Conservation (phyloP, 2,888 invertebrate genomes). For the Epinotia ramella region DNA sequence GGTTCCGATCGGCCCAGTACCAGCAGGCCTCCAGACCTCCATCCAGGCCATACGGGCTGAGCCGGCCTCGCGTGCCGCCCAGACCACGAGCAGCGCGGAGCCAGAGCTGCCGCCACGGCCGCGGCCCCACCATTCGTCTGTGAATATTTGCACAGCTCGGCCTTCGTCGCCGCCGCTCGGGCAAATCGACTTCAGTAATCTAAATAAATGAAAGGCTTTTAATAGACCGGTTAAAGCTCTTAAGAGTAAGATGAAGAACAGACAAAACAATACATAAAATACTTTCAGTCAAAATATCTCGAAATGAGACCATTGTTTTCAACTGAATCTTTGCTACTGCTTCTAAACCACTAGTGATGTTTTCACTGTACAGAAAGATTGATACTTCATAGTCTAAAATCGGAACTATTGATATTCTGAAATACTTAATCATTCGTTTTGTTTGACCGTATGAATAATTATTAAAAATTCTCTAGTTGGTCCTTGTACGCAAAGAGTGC, state of each 20-base stretch:
- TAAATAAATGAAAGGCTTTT: slow-evolving; percentile 47
- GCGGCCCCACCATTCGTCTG: slow-evolving; percentile 89
- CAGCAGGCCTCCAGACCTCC: slow-evolving; percentile 54
- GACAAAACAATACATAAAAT: not conserved
- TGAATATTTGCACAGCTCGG: slow-evolving; percentile 91
- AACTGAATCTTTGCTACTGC: too few relatives aligned
- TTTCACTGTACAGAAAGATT: too few relatives aligned
- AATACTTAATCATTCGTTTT: too few relatives aligned
- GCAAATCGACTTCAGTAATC: slow-evolving; percentile 88
- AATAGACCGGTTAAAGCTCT: too few relatives aligned
- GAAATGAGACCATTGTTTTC: too few relatives aligned
- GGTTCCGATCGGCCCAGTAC: slow-evolving; percentile 82
- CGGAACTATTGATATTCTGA: too few relatives aligned
- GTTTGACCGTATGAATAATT: too few relatives aligned
- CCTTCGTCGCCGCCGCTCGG: slow-evolving; percentile 88
- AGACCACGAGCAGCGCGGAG: slow-evolving; percentile 92
- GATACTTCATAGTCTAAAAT: too few relatives aligned
- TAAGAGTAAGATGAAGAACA: not conserved
- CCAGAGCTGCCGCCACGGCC: slow-evolving; percentile 81
- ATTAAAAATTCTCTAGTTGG: too few relatives aligned
- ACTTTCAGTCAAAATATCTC: too few relatives aligned
- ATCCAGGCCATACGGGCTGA: slow-evolving; percentile 87
- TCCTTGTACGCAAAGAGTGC: too few relatives aligned
- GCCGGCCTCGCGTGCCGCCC: slow-evolving; percentile 93
- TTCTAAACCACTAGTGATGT: too few relatives aligned